Evolutionary conservation across 2,113 vertebrate genomes (phyloP).

Genomic region (Apeltes quadracus): DNA sequence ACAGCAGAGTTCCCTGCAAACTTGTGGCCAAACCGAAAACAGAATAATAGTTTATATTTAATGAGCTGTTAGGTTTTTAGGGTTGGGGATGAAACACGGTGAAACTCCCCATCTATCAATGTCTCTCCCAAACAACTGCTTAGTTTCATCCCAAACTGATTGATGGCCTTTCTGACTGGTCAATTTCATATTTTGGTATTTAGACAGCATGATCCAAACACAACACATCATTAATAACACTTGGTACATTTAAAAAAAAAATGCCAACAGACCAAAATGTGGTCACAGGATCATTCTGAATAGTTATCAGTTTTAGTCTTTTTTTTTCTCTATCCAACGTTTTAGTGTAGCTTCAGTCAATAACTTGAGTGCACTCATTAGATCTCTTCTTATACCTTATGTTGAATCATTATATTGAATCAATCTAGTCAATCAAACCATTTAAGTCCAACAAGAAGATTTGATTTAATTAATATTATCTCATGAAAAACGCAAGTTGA

Average conservation of each 20-base stretch:
- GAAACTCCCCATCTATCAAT: conserved; percentile 3
- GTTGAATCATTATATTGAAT: neutral
- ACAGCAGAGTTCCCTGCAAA: neutral
- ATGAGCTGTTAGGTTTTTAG: neutral
- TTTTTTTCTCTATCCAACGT: neutral
- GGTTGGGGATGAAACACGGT: neutral
- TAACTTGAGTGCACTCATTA: neutral
- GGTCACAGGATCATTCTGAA: neutral
- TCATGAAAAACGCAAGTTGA: neutral
- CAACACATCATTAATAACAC: conserved; percentile 30
- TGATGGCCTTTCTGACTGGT: conserved; percentile 27
- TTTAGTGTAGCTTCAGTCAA: neutral
- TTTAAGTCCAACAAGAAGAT: neutral
- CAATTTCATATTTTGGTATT: conserved; percentile 18
- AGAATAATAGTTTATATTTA: neutral
- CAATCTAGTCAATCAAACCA: neutral
- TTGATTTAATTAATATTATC: neutral
- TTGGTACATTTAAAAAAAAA: neutral
- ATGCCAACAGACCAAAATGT: neutral
- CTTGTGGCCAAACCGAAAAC: neutral
- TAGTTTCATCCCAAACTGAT: conserved; percentile 21
- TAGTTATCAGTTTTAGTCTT: neutral
- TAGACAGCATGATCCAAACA: neutral
- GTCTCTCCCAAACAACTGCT: conserved; percentile 1
- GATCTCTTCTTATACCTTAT: neutral